phyloP scores from a whole-genome alignment of 2,888 invertebrate genomes.

The Pterostichus madidus region DNA sequence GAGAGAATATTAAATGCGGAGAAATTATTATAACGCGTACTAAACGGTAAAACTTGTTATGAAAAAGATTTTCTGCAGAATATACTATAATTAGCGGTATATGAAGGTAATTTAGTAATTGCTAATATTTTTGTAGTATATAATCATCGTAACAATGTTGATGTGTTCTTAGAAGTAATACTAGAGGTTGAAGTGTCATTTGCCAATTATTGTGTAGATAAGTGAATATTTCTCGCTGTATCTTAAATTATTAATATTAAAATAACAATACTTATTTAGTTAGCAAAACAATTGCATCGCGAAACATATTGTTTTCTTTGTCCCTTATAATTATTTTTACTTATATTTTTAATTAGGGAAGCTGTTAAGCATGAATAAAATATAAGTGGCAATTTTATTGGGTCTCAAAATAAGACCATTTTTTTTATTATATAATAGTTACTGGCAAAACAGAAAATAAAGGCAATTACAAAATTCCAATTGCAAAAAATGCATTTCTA shows the following conservation, averaged over 20 bases:
- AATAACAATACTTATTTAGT: neutral
- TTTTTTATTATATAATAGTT: too few relatives aligned
- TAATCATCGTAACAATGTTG: constrained; percentile 8
- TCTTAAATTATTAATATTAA: neutral
- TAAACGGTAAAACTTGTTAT: constrained; percentile 45
- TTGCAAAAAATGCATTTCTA: too few relatives aligned
- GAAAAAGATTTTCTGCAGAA: constrained; percentile 41
- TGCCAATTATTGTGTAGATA: constrained; percentile 2
- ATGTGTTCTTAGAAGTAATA: constrained; percentile 29
- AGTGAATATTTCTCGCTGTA: neutral
- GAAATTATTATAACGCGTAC: constrained; percentile 21
- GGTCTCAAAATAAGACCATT: too few relatives aligned
- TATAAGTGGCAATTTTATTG: too few relatives aligned
- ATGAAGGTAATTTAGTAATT: constrained; percentile 52
- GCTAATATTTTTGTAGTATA: constrained; percentile 25
- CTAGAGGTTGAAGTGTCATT: constrained; percentile 20
- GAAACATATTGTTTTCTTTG: too few relatives aligned
- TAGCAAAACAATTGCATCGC: too few relatives aligned
- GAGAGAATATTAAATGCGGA: constrained; percentile 4
- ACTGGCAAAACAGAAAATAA: too few relatives aligned
- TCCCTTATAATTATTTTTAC: too few relatives aligned
- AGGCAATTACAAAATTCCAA: too few relatives aligned
- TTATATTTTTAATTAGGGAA: too few relatives aligned
- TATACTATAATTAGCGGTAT: constrained; percentile 25
- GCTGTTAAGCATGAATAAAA: too few relatives aligned